Evolutionary conservation across 2,797 vertebrate species (phyloP), one percentile per base, ranked within the genome.

Genomic region (Coreius guichenoti): DNA sequence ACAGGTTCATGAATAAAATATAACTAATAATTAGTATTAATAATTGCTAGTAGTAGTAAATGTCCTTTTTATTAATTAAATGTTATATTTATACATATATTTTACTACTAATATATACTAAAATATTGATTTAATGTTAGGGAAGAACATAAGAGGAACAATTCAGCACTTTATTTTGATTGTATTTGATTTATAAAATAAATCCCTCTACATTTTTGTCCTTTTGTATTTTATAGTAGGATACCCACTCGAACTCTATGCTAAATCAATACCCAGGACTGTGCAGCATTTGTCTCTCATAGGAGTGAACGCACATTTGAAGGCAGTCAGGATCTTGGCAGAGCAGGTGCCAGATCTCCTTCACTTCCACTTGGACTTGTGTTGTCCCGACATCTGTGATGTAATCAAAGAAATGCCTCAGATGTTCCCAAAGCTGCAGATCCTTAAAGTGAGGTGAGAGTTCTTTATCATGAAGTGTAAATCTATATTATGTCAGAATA

Each of bases 381-480:
- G 75, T 69, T 82, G 56, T 75, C 67, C 39, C n/a, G 13, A 80
- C 13, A 69, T 17, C 16, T 39, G 23, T 43, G 58, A 75, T 72
- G 11, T 80, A 74, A 69, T 85, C 39, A 51, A 31, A 21, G 84
- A 89, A 51, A 69, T 91, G 11, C 82, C 88, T 23, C 43, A 16
- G 49, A 68, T 87, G 8, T 91, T 91, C 77, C 82, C 85, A 29
- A 86, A 89, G n/a, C 81, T 91, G 9, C 81, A 88, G 56, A 85
- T 84, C 36, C 88, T 92, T 21, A 84, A 88, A 81, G 61, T 89
- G 47, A 86, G 90, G 89, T 92, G 56, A 83, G 87, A 74, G 11
- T 11, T 80, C 8, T 61, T 13, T 72, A 49, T 36, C 47, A 63
- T 73, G 4, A 51, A 36, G 12, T 61, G 17, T 26, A 78, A 69